A percentile compares a stretch with the other conserved stretches of the same genome.
Conservation (phyloP, 2,888 invertebrate genomes). For the Latrodectus elegans region DNA sequence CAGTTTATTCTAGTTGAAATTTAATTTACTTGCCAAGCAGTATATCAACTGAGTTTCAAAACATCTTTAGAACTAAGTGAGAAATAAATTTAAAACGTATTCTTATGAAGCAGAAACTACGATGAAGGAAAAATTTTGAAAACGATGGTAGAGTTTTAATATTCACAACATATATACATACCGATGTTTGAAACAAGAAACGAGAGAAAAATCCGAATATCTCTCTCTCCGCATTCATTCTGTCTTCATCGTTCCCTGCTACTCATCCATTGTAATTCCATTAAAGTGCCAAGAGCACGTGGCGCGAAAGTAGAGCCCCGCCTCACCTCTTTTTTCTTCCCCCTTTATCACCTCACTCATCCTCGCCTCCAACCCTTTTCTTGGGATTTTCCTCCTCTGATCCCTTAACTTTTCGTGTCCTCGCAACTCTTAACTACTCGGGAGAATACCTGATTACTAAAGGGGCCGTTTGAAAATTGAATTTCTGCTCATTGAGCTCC, state of each 20-base stretch:
- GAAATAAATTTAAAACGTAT: too few species aligned
- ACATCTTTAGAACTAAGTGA: too few species aligned
- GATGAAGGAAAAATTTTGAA: too few species aligned
- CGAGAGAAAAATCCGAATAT: too few species aligned
- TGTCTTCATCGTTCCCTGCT: conserved; percentile 3
- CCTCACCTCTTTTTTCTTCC: conserved; percentile 10
- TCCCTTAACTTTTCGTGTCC: conserved; percentile 3
- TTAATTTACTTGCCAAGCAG: too few species aligned
- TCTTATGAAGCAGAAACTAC: too few species aligned
- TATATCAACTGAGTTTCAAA: too few species aligned
- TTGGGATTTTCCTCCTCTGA: conserved; percentile 22
- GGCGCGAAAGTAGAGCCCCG: conserved; percentile 12
- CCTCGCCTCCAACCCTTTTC: conserved; percentile 32
- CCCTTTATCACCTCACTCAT: background rate
- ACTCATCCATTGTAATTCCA: conserved; percentile 51
- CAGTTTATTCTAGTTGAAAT: too few species aligned
- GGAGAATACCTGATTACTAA: background rate
- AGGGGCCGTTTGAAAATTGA: conserved; percentile 13
- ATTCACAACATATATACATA: too few species aligned
- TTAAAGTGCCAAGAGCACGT: conserved; percentile 58
- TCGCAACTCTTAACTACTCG: background rate
- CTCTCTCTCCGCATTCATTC: background rate
- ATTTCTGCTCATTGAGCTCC: background rate
- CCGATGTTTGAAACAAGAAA: too few species aligned
- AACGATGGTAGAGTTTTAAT: too few species aligned